Evolutionary conservation across 2,113 vertebrate species (phyloP), one percentile per base, ranked within the genome.

Genomic region (Leptosomus discolor): DNA sequence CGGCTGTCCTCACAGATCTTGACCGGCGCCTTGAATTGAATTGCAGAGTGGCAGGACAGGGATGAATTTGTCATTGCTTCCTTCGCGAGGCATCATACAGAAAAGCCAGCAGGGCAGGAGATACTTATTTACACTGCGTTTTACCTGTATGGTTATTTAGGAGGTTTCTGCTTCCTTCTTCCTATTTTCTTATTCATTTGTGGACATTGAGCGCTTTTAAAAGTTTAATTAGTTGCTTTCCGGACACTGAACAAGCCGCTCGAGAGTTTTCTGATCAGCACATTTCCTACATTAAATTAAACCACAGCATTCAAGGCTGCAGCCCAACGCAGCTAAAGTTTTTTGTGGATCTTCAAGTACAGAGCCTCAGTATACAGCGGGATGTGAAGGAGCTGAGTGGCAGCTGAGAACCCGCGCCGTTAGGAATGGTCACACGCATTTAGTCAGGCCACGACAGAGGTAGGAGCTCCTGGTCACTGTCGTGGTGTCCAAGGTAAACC

Each of bases 201-300:
- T 85, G 77, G 87, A 64, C 69, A 18, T 1, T 9, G 19, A 85
- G 36, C 57, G 51, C 39, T 64, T 78, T 89, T 57, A 8, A 77
- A 81, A 87, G 46, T 85, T 94, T 85, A 86, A 65, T 77, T 74
- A 51, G 54, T 37, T 67, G 41, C 48, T 75, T 80, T 91, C 79
- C 92, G 84, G 68, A 37, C 48, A 43, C 46, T 11, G 12, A 10
- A 26, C 43, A 36, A 53, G 37, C 36, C 85, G 32, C 60, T 45
- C 1, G 2, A 78, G 83, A 78, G 57, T 19, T 56, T 90, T 75
- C 69, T 64, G 41, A 53, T 88, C 69, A 90, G 80, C 90, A 76
- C 27, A 34, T 89, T 92, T 86, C 46, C 43, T 34, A 37, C 60
- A 29, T 53, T 75, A 88, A 74, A 80, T 60, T 91, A 51, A 91